These are phyloP conservation scores for Probosciger aterrimus DNA, from an alignment of 2,113 vertebrate genomes.

Conservation along the genomic window DNA sequence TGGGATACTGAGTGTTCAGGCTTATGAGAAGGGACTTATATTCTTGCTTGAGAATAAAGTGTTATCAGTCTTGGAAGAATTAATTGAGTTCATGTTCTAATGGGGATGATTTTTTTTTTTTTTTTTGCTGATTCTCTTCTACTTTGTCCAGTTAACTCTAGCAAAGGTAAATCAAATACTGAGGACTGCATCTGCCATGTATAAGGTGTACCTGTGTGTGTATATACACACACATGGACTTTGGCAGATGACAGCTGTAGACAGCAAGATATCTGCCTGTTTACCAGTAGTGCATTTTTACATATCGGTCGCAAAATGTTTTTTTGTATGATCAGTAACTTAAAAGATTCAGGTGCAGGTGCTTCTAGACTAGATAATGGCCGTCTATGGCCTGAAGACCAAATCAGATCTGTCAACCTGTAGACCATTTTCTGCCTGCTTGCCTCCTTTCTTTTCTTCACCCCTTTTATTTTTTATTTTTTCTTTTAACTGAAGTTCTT, in stretches of 20 bases:
- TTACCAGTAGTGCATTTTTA: not conserved
- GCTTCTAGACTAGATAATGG: not conserved
- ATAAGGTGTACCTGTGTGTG: not conserved
- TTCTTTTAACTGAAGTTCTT: not conserved
- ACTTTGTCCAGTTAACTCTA: not conserved
- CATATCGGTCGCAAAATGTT: not conserved
- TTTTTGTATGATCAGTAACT: not conserved
- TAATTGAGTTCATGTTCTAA: not conserved
- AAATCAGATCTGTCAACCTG: not conserved
- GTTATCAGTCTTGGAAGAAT: not conserved
- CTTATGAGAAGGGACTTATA: not conserved
- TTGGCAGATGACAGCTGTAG: not conserved
- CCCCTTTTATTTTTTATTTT: too few relatives aligned
- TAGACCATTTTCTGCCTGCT: not conserved
- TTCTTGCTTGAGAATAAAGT: not conserved
- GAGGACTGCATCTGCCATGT: not conserved
- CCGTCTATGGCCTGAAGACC: not conserved
- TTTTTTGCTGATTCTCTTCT: not conserved
- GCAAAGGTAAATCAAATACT: not conserved
- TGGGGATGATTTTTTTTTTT: not conserved
- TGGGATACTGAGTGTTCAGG: not conserved
- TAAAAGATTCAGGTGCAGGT: not conserved
- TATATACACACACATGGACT: rapidly evolving
- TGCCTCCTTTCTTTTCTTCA: not conserved
- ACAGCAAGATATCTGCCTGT: not conserved